Evolutionary conservation across 2,888 invertebrate species (phyloP), one percentile per base, ranked within the genome.

Genomic region (Phania funesta): DNA sequence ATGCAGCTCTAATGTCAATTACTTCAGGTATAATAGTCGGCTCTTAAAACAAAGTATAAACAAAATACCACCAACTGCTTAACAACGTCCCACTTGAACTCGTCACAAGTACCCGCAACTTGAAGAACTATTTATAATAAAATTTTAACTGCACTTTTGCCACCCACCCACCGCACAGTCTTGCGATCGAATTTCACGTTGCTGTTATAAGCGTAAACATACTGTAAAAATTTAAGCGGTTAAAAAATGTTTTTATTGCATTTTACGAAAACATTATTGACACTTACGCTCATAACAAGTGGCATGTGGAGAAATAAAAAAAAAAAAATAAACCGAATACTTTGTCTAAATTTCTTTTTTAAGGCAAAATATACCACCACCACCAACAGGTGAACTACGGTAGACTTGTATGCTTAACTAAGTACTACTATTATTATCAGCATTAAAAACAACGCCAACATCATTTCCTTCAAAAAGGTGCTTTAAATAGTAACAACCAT

Each of bases 311-410:
- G 16, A 26, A 20, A 3, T 11, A 4, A 38, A 22, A 26, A n/a
- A 13, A 50, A 24, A 26, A 18, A 20, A 52, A 26, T 5, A 16
- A 18, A 8, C n/a, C 41, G 16, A 44, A 54, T 22, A 46, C 24
- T 44, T 60, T 38, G 7, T 26, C 9, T 56, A 32, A 29, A 16
- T 35, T 18, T 64, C 1, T 26, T 48, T 48, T 67, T 58, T 41
- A 35, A 38, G 38, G 29, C 1, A 52, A 62, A 52, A 44, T 68
- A 11, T 13, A 29, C 18, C 38, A 20, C 26, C 20, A 35, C 24
- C 35, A 32, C 35, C 18, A 52, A 35, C 60, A 68, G 68, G 68
- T 77, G 60, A 18, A 50, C 26, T 41, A 60, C 22, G 50, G 11
- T 32, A 54, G 13, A 67, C 38, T 62, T 52, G 16, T 35, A 32